phyloP scores from a whole-genome alignment of 1,140 invertebrate species.

The Drosophila littoralis region DNA sequence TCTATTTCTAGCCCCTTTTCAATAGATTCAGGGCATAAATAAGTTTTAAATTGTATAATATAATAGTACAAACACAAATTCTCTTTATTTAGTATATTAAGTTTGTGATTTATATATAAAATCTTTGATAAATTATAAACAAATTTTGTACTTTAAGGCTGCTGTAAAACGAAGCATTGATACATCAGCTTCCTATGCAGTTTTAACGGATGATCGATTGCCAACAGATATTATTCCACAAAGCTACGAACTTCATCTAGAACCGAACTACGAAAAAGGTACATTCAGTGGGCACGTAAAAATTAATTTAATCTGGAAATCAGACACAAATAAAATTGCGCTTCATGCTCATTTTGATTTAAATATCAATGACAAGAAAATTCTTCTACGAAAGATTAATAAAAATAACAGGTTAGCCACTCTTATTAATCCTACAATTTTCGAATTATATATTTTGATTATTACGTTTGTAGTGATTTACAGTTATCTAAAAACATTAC shows the following conservation, averaged over 20 bases:
- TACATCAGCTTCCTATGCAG: conserved; percentile 86
- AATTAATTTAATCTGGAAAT: conserved; percentile 87
- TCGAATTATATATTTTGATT: background rate
- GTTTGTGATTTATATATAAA: no score
- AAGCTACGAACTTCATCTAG: conserved; percentile 87
- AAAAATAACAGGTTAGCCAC: conserved; percentile 73
- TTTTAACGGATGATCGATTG: conserved; percentile 86
- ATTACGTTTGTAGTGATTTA: conserved; percentile 14
- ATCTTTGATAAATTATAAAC: no score
- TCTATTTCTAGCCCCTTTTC: no score
- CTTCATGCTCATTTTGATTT: conserved; percentile 88
- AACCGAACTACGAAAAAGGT: conserved; percentile 86
- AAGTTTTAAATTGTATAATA: no score
- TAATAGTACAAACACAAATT: no score
- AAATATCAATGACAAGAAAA: conserved; percentile 85
- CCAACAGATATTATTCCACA: conserved; percentile 86
- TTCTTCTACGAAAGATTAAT: conserved; percentile 49
- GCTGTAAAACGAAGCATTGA: conserved; percentile 86
- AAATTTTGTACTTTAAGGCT: conserved; percentile 21
- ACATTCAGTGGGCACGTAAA: conserved; percentile 87
- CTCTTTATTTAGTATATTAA: no score
- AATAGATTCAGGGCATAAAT: no score
- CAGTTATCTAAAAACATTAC: conserved; percentile 10
- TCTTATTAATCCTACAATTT: background rate
- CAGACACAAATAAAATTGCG: conserved; percentile 86